A percentile compares a stretch with the other conserved stretches of the same genome.
These are phyloP conservation scores for Pipra filicauda DNA, from an alignment of 2,113 vertebrate genomes.

Conservation along the genomic window DNA sequence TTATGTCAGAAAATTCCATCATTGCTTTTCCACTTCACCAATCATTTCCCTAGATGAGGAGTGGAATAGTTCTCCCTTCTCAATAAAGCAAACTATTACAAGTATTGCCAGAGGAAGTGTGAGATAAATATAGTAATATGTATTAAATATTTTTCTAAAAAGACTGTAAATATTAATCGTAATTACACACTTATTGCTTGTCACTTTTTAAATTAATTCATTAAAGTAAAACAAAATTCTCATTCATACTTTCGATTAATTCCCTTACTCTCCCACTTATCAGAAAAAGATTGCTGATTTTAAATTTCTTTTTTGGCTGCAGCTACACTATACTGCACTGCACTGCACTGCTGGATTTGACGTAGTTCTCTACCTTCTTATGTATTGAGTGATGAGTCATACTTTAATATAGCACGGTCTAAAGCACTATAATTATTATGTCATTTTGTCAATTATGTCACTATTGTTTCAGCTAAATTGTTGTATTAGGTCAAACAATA, in stretches of 20 bases:
- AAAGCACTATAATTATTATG: not conserved
- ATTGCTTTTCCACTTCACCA: constrained; percentile 29
- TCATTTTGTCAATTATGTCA: not conserved
- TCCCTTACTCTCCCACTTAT: not conserved
- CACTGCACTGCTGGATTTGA: constrained; percentile 14
- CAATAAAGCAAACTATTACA: constrained; percentile 13
- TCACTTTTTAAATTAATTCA: not conserved
- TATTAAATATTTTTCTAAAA: not conserved
- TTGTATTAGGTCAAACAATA: not conserved
- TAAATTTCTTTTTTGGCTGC: constrained; percentile 8
- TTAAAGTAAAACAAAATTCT: not conserved
- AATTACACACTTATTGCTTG: not conserved
- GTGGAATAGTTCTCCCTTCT: not conserved
- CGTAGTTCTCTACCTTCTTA: not conserved
- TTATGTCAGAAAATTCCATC: constrained; percentile 50
- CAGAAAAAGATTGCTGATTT: not conserved
- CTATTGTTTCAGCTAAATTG: constrained; percentile 11
- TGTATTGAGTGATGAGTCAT: constrained; percentile 32
- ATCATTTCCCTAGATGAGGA: not conserved
- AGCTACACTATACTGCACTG: not conserved
- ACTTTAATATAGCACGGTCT: not conserved
- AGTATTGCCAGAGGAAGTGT: not conserved
- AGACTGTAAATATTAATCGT: not conserved
- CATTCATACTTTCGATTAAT: not conserved
- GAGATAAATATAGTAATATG: not conserved